phyloP scores from a whole-genome alignment of 1,140 invertebrate genomes.

The Calosoma granatense region DNA sequence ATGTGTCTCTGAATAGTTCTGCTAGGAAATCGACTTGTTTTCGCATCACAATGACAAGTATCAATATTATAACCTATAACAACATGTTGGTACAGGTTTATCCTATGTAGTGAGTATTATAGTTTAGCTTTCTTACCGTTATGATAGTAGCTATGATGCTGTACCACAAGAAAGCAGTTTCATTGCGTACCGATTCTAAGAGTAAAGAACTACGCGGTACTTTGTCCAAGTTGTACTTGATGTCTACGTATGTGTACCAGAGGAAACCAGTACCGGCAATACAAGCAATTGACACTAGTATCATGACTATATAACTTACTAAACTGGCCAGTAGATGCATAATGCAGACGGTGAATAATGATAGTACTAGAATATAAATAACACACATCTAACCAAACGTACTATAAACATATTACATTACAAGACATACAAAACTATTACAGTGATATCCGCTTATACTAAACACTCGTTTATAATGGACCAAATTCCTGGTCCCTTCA shows the following conservation, averaged over 20 bases:
- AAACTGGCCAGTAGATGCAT: slow-evolving; percentile 73
- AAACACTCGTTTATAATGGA: too few species aligned
- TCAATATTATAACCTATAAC: slow-evolving; percentile 64
- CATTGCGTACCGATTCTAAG: slow-evolving; percentile 68
- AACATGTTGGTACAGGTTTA: slow-evolving; percentile 13
- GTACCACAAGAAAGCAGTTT: slow-evolving; percentile 72
- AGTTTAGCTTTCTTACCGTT: slow-evolving; percentile 50
- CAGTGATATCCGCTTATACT: too few species aligned
- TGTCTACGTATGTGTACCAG: slow-evolving; percentile 82
- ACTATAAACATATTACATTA: too few species aligned
- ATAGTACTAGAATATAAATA: slow-evolving; percentile 55
- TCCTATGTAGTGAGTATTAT: slow-evolving; percentile 2
- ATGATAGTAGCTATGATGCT: slow-evolving; percentile 81
- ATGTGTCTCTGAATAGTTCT: slow-evolving; percentile 77
- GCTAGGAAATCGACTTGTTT: slow-evolving; percentile 70
- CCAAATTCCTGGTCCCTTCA: too few species aligned
- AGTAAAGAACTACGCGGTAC: slow-evolving; percentile 40
- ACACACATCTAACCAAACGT: slow-evolving; percentile 13
- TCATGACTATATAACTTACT: slow-evolving; percentile 80
- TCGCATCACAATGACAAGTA: slow-evolving; percentile 69
- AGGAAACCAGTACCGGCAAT: slow-evolving; percentile 66
- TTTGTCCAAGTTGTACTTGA: slow-evolving; percentile 57
- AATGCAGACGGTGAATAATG: slow-evolving; percentile 70
- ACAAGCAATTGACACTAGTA: slow-evolving; percentile 62
- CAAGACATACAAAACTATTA: too few species aligned